Evolutionary conservation across 2,888 invertebrate species (phyloP), one percentile per base, ranked within the genome.

Genomic region (Athripsodes cinereus): DNA sequence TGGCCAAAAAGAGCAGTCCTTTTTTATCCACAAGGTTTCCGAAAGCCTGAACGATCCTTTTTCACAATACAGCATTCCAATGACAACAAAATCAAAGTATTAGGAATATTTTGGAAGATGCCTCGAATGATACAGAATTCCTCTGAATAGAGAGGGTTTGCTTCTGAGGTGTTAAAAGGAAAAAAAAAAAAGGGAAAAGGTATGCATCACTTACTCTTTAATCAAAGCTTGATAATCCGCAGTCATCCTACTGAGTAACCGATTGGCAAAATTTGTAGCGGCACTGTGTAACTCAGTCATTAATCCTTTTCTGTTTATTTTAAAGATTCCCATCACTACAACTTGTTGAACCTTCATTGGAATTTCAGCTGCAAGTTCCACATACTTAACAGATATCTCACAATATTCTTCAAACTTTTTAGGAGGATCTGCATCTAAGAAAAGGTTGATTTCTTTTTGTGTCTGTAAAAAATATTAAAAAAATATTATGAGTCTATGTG

Each of bases 261-360:
- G 81, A 51, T 84, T 84, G 62, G 86, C 85, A 55, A 92, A 75
- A 54, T 79, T 78, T 26, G 84, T 81, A 0, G 92, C 90, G 22
- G 87, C 78, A 11, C 76, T 72, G 6, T 87, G 83, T 62, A 96
- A 72, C 1, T 86, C 79, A 16, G 80, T 79, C 49, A 96, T 88
- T 26, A 96, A 76, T 55, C 89, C 88, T 51, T 81, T 84, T 56
- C 95, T 83, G 71, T 92, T 87, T 70, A 96, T 86, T 68, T 90
- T 87, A 70, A 91, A 96, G 75, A 94, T 83, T 8, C 92, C 93
- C 68, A 90, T 85, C 18, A 86, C 83, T 18, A 89, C 81, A 0
- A 87, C 86, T 60, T 85, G 82, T 64, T 85, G 81, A 26, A 82
- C 72, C 46, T 74, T 73, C 1, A 75, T 72, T 1, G 85, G 83